Evolutionary conservation across 2,888 invertebrate species (phyloP).

Genomic region (Neelides folsomi): DNA sequence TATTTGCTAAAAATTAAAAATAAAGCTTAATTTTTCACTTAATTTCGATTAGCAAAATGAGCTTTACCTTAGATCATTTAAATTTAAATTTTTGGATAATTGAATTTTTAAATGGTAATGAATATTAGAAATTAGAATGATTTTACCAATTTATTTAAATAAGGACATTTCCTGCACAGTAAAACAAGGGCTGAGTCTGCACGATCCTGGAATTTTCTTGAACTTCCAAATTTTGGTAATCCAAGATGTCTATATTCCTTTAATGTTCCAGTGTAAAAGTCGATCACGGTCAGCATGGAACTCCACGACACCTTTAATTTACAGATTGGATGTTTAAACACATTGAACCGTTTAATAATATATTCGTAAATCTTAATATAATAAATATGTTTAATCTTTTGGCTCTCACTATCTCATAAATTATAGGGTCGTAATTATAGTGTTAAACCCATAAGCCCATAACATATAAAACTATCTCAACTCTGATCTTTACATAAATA

Average conservation of each 20-base stretch:
- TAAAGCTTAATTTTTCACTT: not conserved
- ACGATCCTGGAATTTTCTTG: conserved; percentile 55
- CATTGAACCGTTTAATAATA: not conserved
- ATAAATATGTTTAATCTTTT: too few species aligned
- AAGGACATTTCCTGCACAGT: conserved; percentile 52
- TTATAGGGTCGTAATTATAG: too few species aligned
- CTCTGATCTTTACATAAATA: too few species aligned
- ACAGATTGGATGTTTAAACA: not conserved
- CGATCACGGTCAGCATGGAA: conserved; percentile 45
- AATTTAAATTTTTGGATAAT: not conserved
- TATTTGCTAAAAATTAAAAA: conserved; percentile 43
- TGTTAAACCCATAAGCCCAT: too few species aligned
- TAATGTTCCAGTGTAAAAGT: conserved; percentile 50
- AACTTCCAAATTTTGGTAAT: conserved; percentile 52
- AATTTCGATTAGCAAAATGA: not conserved
- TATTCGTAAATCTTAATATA: too few species aligned
- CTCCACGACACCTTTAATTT: conserved; percentile 42
- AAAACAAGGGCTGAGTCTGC: conserved; percentile 55
- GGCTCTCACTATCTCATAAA: too few species aligned
- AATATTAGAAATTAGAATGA: too few species aligned
- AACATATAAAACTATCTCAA: too few species aligned
- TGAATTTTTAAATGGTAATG: too few species aligned
- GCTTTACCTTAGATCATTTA: not conserved
- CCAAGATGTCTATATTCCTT: conserved; percentile 54
- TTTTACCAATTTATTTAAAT: conserved; percentile 52